Conservation (phyloP, 2,888 invertebrate genomes). For the Caenorhabditis sinica region DNA sequence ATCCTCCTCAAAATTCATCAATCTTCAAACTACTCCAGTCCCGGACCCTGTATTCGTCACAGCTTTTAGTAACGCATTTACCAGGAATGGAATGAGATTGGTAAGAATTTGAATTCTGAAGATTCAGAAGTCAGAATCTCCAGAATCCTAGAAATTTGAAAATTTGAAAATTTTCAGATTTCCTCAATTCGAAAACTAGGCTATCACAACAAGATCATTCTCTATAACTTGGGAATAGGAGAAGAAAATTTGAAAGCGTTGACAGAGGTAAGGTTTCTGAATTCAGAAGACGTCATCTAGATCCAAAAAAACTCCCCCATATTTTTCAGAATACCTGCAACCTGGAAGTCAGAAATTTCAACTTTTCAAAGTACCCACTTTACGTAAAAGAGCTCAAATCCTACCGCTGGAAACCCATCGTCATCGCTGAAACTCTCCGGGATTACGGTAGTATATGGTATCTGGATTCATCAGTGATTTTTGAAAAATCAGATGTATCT, state of each 20-base stretch:
- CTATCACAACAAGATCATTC: constrained; percentile 36
- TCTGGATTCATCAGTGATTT: constrained; percentile 81
- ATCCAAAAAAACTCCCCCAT: not conserved
- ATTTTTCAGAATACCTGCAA: constrained; percentile 68
- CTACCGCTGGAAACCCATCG: constrained; percentile 78
- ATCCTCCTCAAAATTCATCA: constrained; percentile 23
- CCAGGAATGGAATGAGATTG: constrained; percentile 44
- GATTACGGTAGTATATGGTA: constrained; percentile 83
- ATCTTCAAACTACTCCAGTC: not conserved
- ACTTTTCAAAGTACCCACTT: constrained; percentile 68
- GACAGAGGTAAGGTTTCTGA: constrained; percentile 1
- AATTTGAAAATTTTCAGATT: constrained; percentile 31
- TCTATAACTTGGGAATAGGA: constrained; percentile 51
- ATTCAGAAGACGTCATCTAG: not conserved
- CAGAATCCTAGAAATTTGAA: not conserved
- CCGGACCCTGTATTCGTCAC: constrained; percentile 70
- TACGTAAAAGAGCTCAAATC: constrained; percentile 51
- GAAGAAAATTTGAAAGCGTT: constrained; percentile 2
- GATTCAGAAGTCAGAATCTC: too few species aligned
- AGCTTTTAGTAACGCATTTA: constrained; percentile 55
- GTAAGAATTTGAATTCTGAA: constrained; percentile 23
- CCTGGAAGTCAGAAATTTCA: constrained; percentile 71
- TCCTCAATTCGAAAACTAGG: constrained; percentile 48
- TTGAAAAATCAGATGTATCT: constrained; percentile 78
- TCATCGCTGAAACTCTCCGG: constrained; percentile 80